Evolutionary conservation across 2,113 vertebrate species (phyloP).

Genomic region (Antennarius striatus): DNA sequence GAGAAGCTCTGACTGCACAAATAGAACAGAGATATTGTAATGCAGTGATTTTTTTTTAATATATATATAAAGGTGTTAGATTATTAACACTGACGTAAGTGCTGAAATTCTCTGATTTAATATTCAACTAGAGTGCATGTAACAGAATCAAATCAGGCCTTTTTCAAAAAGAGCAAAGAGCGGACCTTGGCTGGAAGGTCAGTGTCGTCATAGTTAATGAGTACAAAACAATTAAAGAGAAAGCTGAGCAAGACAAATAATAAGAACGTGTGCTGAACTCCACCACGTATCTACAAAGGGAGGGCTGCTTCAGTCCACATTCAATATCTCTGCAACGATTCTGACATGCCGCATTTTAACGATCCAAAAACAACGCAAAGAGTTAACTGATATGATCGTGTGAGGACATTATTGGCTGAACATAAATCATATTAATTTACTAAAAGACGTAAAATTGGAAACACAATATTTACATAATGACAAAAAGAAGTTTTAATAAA

Average conservation of each 20-base stretch:
- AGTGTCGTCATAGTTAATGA: constrained; percentile 49
- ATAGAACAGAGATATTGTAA: constrained; percentile 29
- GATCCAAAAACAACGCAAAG: constrained; percentile 67
- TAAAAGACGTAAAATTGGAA: constrained; percentile 74
- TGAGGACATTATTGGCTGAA: constrained; percentile 76
- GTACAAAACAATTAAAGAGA: constrained; percentile 56
- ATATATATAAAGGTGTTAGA: constrained; percentile 4
- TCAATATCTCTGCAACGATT: constrained; percentile 62
- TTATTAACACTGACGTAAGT: constrained; percentile 44
- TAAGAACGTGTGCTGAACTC: constrained; percentile 34
- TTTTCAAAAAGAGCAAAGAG: constrained; percentile 15
- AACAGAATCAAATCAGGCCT: constrained; percentile 39
- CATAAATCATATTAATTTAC: constrained; percentile 74
- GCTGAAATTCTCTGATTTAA: constrained; percentile 3
- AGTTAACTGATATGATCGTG: constrained; percentile 64
- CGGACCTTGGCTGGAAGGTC: constrained; percentile 19
- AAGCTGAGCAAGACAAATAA: constrained; percentile 47
- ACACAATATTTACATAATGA: constrained; percentile 96
- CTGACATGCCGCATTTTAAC: constrained; percentile 74
- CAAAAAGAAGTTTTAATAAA: constrained; percentile 93
- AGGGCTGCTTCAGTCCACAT: constrained; percentile 69
- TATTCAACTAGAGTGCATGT: constrained; percentile 43
- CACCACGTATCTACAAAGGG: constrained; percentile 57
- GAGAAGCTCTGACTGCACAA: constrained; percentile 33
- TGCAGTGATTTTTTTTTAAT: constrained; percentile 26